phyloP scores from a whole-genome alignment of 2,113 vertebrate species.

The Tragelaphus imberbis region DNA sequence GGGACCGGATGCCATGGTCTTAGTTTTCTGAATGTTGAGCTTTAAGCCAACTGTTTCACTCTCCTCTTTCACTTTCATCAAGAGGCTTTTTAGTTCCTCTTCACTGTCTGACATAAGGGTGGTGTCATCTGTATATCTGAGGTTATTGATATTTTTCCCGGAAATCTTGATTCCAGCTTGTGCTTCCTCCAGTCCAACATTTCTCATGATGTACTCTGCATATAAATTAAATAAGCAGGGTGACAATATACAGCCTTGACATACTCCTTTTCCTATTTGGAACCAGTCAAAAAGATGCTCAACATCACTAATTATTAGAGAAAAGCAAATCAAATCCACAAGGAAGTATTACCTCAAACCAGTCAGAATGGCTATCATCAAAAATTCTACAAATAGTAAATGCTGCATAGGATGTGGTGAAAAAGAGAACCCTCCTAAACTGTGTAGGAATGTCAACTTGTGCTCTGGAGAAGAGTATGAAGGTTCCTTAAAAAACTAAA shows the following conservation, averaged over 20 bases:
- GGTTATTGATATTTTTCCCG: background rate
- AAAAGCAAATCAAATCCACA: background rate
- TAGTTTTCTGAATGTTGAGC: background rate
- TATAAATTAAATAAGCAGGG: background rate
- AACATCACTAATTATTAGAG: background rate
- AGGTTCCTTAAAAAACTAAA: background rate
- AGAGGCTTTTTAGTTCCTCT: background rate
- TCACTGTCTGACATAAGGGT: background rate
- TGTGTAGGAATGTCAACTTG: background rate
- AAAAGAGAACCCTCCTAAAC: background rate
- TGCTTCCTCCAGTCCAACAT: accelerated
- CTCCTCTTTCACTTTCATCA: background rate
- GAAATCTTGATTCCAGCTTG: background rate
- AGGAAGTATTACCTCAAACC: background rate
- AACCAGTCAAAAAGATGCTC: background rate
- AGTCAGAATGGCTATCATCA: background rate
- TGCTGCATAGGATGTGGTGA: background rate
- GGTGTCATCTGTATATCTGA: background rate
- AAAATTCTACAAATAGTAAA: background rate
- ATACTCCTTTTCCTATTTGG: background rate
- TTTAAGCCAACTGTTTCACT: background rate
- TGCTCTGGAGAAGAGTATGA: background rate
- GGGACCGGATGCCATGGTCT: background rate
- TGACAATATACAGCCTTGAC: background rate
- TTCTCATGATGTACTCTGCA: background rate